Conservation (phyloP, 2,113 vertebrate species). For the Pseudopipra pipra region DNA sequence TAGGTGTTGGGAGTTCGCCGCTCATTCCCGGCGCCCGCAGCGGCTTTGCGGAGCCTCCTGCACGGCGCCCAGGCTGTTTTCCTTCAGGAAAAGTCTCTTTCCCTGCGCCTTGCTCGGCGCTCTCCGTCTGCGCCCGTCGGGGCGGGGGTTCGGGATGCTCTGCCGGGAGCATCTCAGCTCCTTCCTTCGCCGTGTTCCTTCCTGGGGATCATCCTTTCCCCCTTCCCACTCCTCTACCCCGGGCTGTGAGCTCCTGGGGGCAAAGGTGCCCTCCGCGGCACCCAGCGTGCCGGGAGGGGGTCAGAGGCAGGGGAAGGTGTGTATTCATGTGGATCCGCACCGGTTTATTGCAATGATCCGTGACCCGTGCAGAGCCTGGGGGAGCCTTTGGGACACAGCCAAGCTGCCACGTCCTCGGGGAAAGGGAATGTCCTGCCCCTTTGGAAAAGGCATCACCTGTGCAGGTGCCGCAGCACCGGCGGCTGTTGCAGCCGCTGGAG, state of each 20-base stretch:
- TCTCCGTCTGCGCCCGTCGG: neutral
- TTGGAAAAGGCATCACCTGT: neutral
- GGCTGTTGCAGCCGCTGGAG: neutral
- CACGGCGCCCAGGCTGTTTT: neutral
- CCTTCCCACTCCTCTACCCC: fast-evolving
- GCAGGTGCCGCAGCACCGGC: neutral
- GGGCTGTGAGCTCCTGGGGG: fast-evolving
- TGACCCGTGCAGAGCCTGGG: fast-evolving
- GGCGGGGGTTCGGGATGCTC: neutral
- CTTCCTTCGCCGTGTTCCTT: neutral
- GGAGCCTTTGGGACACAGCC: neutral
- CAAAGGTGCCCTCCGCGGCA: neutral
- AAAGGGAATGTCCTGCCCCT: neutral
- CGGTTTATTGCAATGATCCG: fast-evolving
- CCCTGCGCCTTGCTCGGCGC: fast-evolving
- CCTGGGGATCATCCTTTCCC: neutral
- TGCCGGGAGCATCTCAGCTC: neutral
- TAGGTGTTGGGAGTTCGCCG: neutral
- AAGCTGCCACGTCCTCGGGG: neutral
- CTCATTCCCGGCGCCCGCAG: fast-evolving
- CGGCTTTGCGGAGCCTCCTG: neutral
- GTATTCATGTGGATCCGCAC: fast-evolving
- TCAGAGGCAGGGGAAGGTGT: neutral
- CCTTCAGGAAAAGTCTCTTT: neutral
- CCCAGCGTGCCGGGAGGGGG: fast-evolving